Base-by-base conservation (phyloP, 2,113 vertebrate species). In the Halichoeres trimaculatus region DNA sequence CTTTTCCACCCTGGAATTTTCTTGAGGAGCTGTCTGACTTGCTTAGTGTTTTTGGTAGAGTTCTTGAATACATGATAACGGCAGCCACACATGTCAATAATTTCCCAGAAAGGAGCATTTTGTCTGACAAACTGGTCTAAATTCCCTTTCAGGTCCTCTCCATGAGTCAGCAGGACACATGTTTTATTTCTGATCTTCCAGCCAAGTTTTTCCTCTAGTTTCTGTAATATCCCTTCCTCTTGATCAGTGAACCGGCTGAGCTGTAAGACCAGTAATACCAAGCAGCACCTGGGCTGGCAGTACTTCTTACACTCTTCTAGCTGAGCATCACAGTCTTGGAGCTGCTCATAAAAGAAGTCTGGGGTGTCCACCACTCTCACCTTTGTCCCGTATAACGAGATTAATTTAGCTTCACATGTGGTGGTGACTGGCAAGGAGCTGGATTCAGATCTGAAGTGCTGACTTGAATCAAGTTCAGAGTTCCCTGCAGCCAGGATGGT, bases 291-390 rank as follows among this genome's bases (percentile, higher is more conserved):
- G 13, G 12, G 35, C 56, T 55, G 24, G 23, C 60, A 76, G 51
- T 55, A 85, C 55, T 0, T 74, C 75, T 45, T 76, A 47, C 85
- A 87, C 55, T 55, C n/a, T 0, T 57, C 54, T 8, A 87, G 0
- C 6, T 85, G 55, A 4, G 0, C 41, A 23, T 70, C 17, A 1
- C 38, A 2, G 40, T 45, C n/a, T 10, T 3, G 5, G 2, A 78
- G 1, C 0, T 70, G 4, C 0, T 74, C 52, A 2, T 74, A 0
- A 5, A 85, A 62, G 60, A 84, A 80, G 68, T 84, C 78, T 0
- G 78, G 70, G 12, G 78, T 78, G 20, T 85, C 81, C 2, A 84
- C 55, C 50, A 84, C 8, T 34, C 55, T 66, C 34, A 81, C 64
- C 0, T 0, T 2, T 0, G 0, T n/a, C 36, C 55, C 47, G 5